These are phyloP conservation scores for Turritopsis rubra DNA, from an alignment of 30 jellyfish, hydroid and myxozoan genomes.

Conservation along the genomic window DNA sequence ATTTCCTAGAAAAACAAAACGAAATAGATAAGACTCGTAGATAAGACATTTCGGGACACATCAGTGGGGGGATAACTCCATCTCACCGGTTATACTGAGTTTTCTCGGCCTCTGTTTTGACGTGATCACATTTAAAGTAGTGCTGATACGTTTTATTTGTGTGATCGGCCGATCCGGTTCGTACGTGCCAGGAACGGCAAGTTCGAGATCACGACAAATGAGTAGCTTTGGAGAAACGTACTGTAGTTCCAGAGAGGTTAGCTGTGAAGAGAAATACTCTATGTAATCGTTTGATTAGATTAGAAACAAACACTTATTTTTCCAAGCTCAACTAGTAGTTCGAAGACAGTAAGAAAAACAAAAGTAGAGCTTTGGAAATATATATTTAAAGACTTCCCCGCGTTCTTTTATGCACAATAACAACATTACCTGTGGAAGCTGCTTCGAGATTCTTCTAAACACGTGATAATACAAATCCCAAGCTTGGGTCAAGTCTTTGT, in stretches of 20 bases:
- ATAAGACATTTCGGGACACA: not conserved
- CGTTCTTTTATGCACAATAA: slow-evolving; percentile 8
- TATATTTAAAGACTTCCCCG: too few relatives aligned
- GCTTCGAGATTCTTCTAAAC: slow-evolving; percentile 85
- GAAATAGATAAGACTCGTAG: not conserved
- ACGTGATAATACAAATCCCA: slow-evolving; percentile 95
- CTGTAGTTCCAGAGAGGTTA: slow-evolving; percentile 82
- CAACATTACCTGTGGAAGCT: slow-evolving; percentile 77
- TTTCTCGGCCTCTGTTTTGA: slow-evolving; percentile 98
- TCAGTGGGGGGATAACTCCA: not conserved
- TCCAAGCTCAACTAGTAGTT: not conserved
- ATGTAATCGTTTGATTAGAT: not conserved
- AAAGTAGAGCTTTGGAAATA: not conserved
- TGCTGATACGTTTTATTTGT: slow-evolving; percentile 76
- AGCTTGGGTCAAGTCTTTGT: slow-evolving; percentile 86
- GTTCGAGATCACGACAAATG: slow-evolving; percentile 76
- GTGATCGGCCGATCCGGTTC: slow-evolving; percentile 90
- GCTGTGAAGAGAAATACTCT: slow-evolving; percentile 33
- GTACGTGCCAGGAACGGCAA: slow-evolving; percentile 98
- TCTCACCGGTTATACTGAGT: slow-evolving; percentile 75
- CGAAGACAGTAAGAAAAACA: not conserved
- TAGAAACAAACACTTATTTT: not conserved
- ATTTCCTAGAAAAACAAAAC: slow-evolving; percentile 49
- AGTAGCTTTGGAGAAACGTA: slow-evolving; percentile 86
- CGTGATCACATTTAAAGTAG: slow-evolving; percentile 90